A percentile compares a stretch with the other conserved stretches of the same genome.
These are phyloP conservation scores for Hypsopygia costalis DNA, from an alignment of 2,888 invertebrate genomes.

Conservation along the genomic window DNA sequence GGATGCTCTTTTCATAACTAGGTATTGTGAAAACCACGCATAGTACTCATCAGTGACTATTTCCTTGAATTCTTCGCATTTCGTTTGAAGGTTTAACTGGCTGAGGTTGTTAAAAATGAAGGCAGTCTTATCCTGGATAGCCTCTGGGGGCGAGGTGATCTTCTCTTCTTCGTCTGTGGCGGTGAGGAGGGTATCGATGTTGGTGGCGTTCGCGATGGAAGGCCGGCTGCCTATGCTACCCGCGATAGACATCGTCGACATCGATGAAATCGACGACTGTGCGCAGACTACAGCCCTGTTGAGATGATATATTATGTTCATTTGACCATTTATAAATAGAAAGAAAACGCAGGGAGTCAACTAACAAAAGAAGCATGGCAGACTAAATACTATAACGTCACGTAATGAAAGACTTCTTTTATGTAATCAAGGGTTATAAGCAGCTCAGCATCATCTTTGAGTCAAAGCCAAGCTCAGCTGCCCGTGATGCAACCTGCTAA, in stretches of 20 bases:
- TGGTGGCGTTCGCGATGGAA: slow-evolving; percentile 98
- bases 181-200: slow-evolving; percentile 96
- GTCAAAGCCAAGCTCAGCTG: too few species aligned
- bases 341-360: too few species aligned
- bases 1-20: slow-evolving; percentile 98
- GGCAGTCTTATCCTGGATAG: slow-evolving; percentile 97
- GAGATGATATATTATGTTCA: slow-evolving; percentile 13
- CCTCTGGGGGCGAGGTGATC: slow-evolving; percentile 93
- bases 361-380: too few species aligned
- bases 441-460: too few species aligned
- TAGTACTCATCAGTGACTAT: slow-evolving; percentile 95
- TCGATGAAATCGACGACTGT: slow-evolving; percentile 72
- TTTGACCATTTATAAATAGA: too few species aligned
- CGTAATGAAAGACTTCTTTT: too few species aligned
- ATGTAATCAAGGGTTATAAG: too few species aligned
- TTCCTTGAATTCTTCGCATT: slow-evolving; percentile 97
- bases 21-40: slow-evolving; percentile 98
- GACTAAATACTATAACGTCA: too few species aligned
- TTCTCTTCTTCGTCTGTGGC: slow-evolving; percentile 97
- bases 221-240: slow-evolving; percentile 84
- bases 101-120: slow-evolving; percentile 99
- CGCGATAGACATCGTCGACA: slow-evolving; percentile 83
- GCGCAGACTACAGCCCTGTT: slow-evolving; percentile 58
- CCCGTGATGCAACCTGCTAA: too few species aligned
- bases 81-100: slow-evolving; percentile 94